A percentile compares a stretch with the other conserved stretches of the same genome.
These are phyloP conservation scores for Stenodera caucasica DNA, from an alignment of 2,888 invertebrate genomes.

Conservation along the genomic window DNA sequence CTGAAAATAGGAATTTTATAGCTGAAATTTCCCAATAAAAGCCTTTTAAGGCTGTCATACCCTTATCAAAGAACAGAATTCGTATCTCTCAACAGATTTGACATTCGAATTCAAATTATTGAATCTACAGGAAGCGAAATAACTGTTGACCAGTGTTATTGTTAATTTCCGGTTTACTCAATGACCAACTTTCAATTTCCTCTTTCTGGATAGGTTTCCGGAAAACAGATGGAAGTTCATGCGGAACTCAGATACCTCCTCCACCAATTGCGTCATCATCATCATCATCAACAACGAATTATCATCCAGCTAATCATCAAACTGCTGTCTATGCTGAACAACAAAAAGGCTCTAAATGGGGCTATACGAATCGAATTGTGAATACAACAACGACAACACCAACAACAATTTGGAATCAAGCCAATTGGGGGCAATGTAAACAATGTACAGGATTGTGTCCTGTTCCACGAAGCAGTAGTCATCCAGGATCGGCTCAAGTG, in stretches of 20 bases:
- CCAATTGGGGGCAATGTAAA: conserved; percentile 45
- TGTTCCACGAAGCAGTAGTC: conserved; percentile 54
- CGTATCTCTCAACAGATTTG: too few relatives aligned
- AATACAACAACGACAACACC: conserved; percentile 44
- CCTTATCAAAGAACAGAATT: too few relatives aligned
- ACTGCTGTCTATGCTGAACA: conserved; percentile 59
- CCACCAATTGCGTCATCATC: conserved; percentile 40
- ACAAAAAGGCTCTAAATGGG: conserved; percentile 55
- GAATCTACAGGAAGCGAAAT: conserved; percentile 6
- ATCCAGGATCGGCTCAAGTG: conserved; percentile 48
- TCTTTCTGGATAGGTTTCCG: conserved; percentile 46
- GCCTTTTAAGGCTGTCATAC: too few relatives aligned
- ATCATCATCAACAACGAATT: conserved; percentile 38
- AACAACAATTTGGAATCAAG: conserved; percentile 46
- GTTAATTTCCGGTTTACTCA: conserved; percentile 9
- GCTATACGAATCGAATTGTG: conserved; percentile 56
- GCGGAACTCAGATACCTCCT: conserved; percentile 44
- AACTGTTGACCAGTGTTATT: neutral
- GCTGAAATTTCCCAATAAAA: too few relatives aligned
- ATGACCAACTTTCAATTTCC: neutral
- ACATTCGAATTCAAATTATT: too few relatives aligned
- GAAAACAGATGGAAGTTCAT: conserved; percentile 48
- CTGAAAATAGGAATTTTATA: neutral
- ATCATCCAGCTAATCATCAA: conserved; percentile 40
- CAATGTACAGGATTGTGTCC: conserved; percentile 55